phyloP scores from a whole-genome alignment of 2,113 vertebrate species.

The Rissa tridactyla region DNA sequence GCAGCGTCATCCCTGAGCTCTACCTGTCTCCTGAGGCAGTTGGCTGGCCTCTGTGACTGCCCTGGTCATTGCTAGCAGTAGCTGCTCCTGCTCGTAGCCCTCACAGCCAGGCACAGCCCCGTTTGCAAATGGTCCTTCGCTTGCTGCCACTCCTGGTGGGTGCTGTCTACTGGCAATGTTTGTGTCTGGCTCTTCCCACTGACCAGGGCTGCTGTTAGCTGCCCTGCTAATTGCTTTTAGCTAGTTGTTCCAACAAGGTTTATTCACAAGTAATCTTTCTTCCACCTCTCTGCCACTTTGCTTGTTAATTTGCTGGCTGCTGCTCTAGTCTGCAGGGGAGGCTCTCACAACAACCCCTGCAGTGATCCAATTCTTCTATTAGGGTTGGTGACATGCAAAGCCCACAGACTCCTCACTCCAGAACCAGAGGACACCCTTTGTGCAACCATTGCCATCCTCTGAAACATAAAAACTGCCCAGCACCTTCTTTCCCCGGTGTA shows the following conservation, averaged over 20 bases:
- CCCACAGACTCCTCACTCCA: not conserved
- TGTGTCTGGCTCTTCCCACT: not conserved
- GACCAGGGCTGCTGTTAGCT: not conserved
- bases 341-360: not conserved
- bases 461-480: not conserved
- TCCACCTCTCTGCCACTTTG: not conserved
- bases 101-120: not conserved
- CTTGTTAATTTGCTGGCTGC: not conserved
- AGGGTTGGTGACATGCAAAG: not conserved
- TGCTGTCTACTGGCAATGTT: not conserved
- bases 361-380: not conserved
- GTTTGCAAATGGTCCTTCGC: not conserved
- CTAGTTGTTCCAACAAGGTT: not conserved
- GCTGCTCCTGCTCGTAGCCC: accelerated
- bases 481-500: not conserved
- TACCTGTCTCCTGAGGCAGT: not conserved
- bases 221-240: not conserved
- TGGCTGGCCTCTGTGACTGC: not conserved
- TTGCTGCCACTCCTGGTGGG: not conserved
- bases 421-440: not conserved
- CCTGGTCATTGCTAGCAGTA: not conserved
- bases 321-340: not conserved
- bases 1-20: not conserved
- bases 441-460: not conserved
- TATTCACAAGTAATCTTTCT: not conserved